Base-by-base conservation (phyloP, 2,888 invertebrate species). In the Argynnis bischoffii region DNA sequence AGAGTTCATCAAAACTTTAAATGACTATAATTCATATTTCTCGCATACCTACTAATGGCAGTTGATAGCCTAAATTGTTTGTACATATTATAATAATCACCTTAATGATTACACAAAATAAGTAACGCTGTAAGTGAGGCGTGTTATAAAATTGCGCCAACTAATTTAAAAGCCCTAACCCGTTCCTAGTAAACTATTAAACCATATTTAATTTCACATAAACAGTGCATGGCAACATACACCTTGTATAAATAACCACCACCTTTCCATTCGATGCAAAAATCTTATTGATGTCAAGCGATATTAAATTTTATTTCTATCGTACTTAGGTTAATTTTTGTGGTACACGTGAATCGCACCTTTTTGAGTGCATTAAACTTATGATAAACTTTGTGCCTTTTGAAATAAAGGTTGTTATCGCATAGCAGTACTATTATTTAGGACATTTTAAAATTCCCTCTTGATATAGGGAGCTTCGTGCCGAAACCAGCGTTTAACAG, bases 401-500 rank as follows among this genome's bases (percentile, higher is more conserved):
- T 31, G 76, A 67, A 54, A 76, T 81, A 83, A 74, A 77, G 80
- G 66, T 74, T 72, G 67, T 76, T 78, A 76, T 83, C 72, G 78
- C 71, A 64, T 71, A 75, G 71, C 72, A 71, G 66, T 74, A 78
- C 63, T 70, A 72, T 71, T 74, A 72, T 74, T 79, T 78, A 78
- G 78, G 79, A 80, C 83, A 79, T 82, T 88, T 82, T 79, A 77
- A 80, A 84, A 76, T 84, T 83, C 80, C 81, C 78, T 75, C 74
- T 74, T 89, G 87, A 90, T 85, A 77, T 85, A 89, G 78, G 83
- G 84, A 81, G 82, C 81, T 89, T 88, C 90, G 91, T 91, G 92
- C 89, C 88, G 87, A 91, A 91, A 90, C 86, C 88, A 90, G 81
- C 91, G 83, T 90, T 90, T 87, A 83, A 84, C 83, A 81, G 81